These are phyloP conservation scores for Drosophila sordidula DNA, from an alignment of 2,888 invertebrate species.

Conservation along the genomic window DNA sequence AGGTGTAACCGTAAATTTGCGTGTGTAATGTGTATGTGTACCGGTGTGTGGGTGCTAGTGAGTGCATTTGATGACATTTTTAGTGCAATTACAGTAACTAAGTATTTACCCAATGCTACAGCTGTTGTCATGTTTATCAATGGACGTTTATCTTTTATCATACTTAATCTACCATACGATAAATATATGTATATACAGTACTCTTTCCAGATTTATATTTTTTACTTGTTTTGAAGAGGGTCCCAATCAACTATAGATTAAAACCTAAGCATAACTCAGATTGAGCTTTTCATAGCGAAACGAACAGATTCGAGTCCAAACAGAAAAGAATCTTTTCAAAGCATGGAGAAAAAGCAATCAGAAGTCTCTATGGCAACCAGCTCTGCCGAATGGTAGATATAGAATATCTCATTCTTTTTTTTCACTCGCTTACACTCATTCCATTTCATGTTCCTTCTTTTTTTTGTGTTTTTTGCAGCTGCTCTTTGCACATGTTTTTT, in stretches of 20 bases:
- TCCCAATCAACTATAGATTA: background rate
- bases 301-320: constrained; percentile 6
- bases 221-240: background rate
- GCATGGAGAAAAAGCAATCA: constrained; percentile 37
- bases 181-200: background rate
- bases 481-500: constrained; percentile 40
- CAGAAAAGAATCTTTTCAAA: constrained; percentile 15
- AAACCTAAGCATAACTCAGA: constrained; percentile 1
- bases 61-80: constrained; percentile 31
- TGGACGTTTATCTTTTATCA: too few relatives aligned
- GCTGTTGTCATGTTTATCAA: background rate
- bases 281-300: background rate
- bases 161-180: too few relatives aligned
- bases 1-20: constrained; percentile 23
- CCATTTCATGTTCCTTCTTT: background rate
- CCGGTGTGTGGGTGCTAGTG: background rate
- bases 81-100: constrained; percentile 32
- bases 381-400: constrained; percentile 12
- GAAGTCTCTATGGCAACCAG: constrained; percentile 21
- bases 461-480: constrained; percentile 7
- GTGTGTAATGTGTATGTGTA: background rate
- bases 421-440: background rate
- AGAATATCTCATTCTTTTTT: constrained; percentile 16
- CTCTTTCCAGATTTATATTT: background rate
- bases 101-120: constrained; percentile 3